These are phyloP conservation scores for Aurelia aurita DNA, from an alignment of 30 jellyfish, hydroid and myxozoan species.

Conservation along the genomic window DNA sequence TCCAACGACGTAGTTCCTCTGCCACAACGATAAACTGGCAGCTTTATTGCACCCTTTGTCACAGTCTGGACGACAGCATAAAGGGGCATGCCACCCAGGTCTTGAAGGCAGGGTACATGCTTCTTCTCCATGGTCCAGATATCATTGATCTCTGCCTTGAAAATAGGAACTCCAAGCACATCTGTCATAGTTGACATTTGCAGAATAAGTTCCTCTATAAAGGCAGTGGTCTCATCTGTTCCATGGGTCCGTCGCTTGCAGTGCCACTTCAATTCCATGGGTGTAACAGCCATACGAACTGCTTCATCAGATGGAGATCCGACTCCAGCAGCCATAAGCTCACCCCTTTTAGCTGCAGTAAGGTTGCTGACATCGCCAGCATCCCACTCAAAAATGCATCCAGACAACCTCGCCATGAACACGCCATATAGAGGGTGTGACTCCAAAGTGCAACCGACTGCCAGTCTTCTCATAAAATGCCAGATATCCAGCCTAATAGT, in stretches of 20 bases:
- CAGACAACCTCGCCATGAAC: constrained; percentile 45
- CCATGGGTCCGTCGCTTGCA: constrained; percentile 57
- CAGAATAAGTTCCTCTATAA: constrained; percentile 41
- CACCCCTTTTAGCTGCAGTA: constrained; percentile 36
- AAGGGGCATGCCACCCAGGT: constrained; percentile 36
- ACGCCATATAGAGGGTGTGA: constrained; percentile 47
- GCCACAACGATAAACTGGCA: constrained; percentile 75
- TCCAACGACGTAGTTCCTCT: constrained; percentile 66
- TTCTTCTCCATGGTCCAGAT: constrained; percentile 56
- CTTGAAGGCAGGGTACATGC: constrained; percentile 65
- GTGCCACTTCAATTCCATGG: constrained; percentile 32
- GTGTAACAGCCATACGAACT: constrained; percentile 18
- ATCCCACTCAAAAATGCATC: constrained; percentile 64
- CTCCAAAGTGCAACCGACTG: constrained; percentile 32
- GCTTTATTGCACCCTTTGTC: constrained; percentile 34
- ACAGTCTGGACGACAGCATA: constrained; percentile 27
- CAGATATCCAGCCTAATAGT: constrained; percentile 49
- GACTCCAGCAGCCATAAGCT: constrained; percentile 46
- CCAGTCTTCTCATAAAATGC: constrained; percentile 54
- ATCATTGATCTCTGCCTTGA: constrained; percentile 24
- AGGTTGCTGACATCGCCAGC: constrained; percentile 24
- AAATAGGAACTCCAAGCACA: constrained; percentile 62
- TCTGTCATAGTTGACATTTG: constrained; percentile 50
- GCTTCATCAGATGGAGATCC: constrained; percentile 32
- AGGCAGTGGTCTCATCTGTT: constrained; percentile 11